Evolutionary conservation across 2,113 vertebrate species (phyloP).

Genomic region (Myrmophylax atrothorax): DNA sequence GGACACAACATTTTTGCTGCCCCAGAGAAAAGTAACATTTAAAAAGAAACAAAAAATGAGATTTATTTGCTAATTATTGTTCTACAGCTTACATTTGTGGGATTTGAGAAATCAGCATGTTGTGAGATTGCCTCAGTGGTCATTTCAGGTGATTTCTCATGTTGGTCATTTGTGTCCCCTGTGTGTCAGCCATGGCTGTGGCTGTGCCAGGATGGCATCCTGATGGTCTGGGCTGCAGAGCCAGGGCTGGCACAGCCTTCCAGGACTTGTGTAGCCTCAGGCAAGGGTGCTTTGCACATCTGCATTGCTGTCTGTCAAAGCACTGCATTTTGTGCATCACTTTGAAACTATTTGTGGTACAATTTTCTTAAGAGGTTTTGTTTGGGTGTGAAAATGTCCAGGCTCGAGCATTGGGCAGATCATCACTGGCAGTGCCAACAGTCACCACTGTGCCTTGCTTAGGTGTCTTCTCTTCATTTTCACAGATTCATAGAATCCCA

Average conservation of each 20-base stretch:
- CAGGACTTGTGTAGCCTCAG: not conserved
- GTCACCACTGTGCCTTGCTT: fast-evolving
- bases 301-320: not conserved
- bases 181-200: not conserved
- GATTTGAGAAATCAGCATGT: not conserved
- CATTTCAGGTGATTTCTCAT: not conserved
- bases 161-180: not conserved
- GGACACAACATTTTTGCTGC: not conserved
- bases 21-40: not conserved
- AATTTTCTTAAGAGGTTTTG: not conserved
- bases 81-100: not conserved
- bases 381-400: fast-evolving
- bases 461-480: not conserved
- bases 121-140: not conserved
- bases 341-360: not conserved
- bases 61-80: not conserved
- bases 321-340: not conserved
- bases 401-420: not conserved
- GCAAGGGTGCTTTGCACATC: not conserved
- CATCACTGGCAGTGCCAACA: not conserved
- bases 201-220: fast-evolving
- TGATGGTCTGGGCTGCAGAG: not conserved
- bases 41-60: not conserved
- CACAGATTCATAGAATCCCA: not conserved
- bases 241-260: not conserved